These are phyloP conservation scores for Nemotelus nigrinus DNA, from an alignment of 2,888 invertebrate genomes.

Conservation along the genomic window DNA sequence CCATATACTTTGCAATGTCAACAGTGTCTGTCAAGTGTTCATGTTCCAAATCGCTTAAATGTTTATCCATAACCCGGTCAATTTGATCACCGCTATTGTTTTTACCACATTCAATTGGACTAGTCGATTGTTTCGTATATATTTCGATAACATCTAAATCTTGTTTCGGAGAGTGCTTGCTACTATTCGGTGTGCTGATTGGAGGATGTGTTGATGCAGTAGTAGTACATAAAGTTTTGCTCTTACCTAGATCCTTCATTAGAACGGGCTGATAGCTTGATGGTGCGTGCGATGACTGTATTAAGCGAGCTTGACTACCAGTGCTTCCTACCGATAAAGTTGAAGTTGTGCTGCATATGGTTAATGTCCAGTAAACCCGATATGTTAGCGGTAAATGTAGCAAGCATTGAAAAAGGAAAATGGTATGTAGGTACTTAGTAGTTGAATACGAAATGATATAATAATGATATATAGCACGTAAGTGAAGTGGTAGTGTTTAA, in stretches of 20 bases:
- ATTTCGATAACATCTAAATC: slow-evolving; percentile 64
- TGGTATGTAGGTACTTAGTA: no score
- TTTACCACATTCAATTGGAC: slow-evolving; percentile 51
- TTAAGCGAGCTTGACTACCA: slow-evolving; percentile 90
- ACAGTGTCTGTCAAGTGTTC: slow-evolving; percentile 62
- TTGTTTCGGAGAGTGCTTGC: slow-evolving; percentile 60
- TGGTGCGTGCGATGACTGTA: slow-evolving; percentile 93
- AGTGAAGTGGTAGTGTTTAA: no score
- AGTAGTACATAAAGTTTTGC: slow-evolving; percentile 55
- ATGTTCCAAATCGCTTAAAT: slow-evolving; percentile 63
- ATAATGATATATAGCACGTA: no score
- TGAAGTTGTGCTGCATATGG: slow-evolving; percentile 82
- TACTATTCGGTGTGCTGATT: not conserved
- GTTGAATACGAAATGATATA: no score
- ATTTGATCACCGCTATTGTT: slow-evolving; percentile 57
- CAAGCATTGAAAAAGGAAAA: no score
- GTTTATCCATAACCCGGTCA: slow-evolving; percentile 63
- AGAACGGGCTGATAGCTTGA: slow-evolving; percentile 89
- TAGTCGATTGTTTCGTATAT: slow-evolving; percentile 61
- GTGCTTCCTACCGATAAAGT: slow-evolving; percentile 94
- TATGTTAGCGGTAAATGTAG: no score
- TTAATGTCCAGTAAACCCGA: not conserved
- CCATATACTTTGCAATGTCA: slow-evolving; percentile 65
- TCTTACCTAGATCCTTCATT: slow-evolving; percentile 90
- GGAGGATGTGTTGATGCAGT: slow-evolving; percentile 52